Base-by-base conservation (phyloP, 64 coral and sea anemone genomes). In the Actinia equina region DNA sequence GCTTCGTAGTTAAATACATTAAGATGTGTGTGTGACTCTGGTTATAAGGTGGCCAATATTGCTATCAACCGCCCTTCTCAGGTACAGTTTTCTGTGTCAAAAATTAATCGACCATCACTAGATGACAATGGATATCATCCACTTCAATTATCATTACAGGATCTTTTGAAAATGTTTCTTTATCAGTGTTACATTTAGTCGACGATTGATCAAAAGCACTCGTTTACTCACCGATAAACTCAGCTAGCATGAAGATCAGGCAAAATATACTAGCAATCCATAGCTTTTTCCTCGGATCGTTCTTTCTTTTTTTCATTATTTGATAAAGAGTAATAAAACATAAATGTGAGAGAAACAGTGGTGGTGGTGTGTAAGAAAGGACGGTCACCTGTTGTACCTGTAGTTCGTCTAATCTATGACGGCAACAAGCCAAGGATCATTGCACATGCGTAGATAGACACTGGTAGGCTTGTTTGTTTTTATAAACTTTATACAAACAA, bases 201-300 rank as follows among this genome's bases (percentile, higher is more conserved):
- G 22, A 65, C 17, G 22, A 65, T n/a, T 1, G 0, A 65, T 7
- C 5, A 65, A 57, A 65, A n/a, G 2, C 1, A 37, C 12, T 15
- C 25, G 0, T 1, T 45, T 4, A 67, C 93, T 91, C 62, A 94
- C 93, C 93, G 77, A 94, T 85, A 79, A 94, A 94, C 78, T 94
- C 93, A n/a, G 80, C 85, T 55, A 91, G n/a, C 84, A 94, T 87
- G 25, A 94, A 94, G 37, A 94, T 43, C 16, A 94, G 19, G 37
- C 93, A 94, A 6, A 94, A 30, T 41, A 84, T 41, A 37, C 93
- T 87, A 20, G 93, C 93, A 45, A 88, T 88, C 49, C 85, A 82
- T 4, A 94, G 82, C 43, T 70, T 77, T 55, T 64, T 88, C 23
- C 70, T 90, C 30, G 93, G 84, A 17, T 86, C 86, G 3, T 59